These are phyloP conservation scores for Conistra vaccinii DNA, from an alignment of 2,888 invertebrate species.

Conservation along the genomic window DNA sequence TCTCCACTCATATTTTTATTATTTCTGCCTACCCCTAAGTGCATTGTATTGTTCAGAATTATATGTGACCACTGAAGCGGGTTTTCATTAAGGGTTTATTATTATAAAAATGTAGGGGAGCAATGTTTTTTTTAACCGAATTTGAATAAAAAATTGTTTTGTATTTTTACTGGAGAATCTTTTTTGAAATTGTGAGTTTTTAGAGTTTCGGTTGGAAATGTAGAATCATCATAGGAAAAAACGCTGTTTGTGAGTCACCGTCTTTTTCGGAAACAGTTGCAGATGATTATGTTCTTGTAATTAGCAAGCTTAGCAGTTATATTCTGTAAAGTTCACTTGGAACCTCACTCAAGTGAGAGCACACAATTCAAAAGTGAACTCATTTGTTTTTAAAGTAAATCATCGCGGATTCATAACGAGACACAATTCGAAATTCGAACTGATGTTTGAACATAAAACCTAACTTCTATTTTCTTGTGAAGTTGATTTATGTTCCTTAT, in stretches of 20 bases:
- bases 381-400: neutral
- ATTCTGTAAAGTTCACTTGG: neutral
- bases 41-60: slow-evolving; percentile 52
- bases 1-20: slow-evolving; percentile 60
- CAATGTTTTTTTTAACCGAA: slow-evolving; percentile 29
- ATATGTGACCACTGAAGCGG: slow-evolving; percentile 62
- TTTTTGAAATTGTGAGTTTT: slow-evolving; percentile 1
- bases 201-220: neutral
- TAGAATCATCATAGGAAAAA: neutral
- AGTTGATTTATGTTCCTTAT: neutral
- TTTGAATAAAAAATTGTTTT: slow-evolving; percentile 17
- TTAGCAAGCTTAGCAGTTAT: neutral
- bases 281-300: no score
- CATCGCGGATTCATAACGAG: neutral
- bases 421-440: neutral
- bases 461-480: neutral
- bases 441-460: neutral
- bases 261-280: neutral
- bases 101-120: slow-evolving; percentile 62
- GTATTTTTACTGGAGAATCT: slow-evolving; percentile 9
- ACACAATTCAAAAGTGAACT: neutral
- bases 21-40: slow-evolving; percentile 48
- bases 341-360: neutral
- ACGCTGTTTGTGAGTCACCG: neutral
- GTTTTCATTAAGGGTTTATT: slow-evolving; percentile 62